Base-by-base conservation (phyloP, 2,797 vertebrate species). In the Fistularia commersonii region DNA sequence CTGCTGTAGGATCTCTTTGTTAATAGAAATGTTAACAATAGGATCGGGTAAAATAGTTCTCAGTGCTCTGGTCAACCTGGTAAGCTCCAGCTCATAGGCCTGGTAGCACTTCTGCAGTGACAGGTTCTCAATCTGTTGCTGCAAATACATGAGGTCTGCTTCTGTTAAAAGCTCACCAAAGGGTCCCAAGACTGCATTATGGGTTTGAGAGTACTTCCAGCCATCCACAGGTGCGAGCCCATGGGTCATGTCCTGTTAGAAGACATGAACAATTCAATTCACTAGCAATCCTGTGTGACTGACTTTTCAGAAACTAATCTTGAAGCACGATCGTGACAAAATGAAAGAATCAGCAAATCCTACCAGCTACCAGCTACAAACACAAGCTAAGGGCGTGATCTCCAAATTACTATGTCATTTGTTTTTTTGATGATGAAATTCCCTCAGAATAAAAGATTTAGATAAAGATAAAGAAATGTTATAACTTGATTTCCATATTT, bases 141-240 rank as follows among this genome's bases (percentile, higher is more conserved):
- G 95, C 76, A 98, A 76, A 68, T 93, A 91, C 41, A 88, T 37
- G 42, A 98, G 81, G 80, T 98, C 96, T 0, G 93, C 91, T 58
- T 97, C 93, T 0, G 92, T 97, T 48, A 99, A 81, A 48, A 99
- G 87, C 76, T 98, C 97, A 8, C 96, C 96, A 10, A 94, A 98
- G 2, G 96, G 96, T 5, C 97, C 95, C 78, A 98, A 70, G 61
- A 98, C 86, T 5, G 93, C 96, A 8, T 92, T 91, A 66, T 91
- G 92, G 2, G 84, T 52, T 54, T 88, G 84, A 0, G 94, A 98
- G 77, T 92, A 98, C 64, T 87, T 88, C 93, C 94, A 97, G 51
- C 87, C 74, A 0, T 89, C 89, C 31, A 72, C 52, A 42, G 76
- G 61, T 0, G 38, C 0, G 8, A 59, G 58, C 36, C 79, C 71